Conservation (phyloP, 2,797 vertebrate genomes). For the Esox masquinongy region DNA sequence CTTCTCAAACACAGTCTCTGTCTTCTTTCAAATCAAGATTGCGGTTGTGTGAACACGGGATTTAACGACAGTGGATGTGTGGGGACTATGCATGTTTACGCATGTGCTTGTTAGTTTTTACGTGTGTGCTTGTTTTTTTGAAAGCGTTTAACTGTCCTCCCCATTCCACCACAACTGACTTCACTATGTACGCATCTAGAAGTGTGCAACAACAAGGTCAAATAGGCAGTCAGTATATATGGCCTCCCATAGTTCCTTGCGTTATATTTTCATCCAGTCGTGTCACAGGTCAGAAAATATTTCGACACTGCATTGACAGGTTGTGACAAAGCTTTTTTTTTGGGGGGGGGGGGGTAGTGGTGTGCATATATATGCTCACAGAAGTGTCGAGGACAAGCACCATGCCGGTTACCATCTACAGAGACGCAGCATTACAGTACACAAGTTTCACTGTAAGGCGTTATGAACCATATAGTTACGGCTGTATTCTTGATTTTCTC, state of each 20-base stretch:
- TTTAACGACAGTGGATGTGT: background rate
- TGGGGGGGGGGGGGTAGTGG: background rate
- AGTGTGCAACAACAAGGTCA: background rate
- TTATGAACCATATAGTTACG: background rate
- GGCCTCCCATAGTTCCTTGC: background rate
- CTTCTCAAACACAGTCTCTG: background rate
- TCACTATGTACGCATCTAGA: background rate
- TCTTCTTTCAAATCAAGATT: background rate
- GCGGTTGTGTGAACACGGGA: background rate
- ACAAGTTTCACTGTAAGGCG: background rate
- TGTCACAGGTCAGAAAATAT: background rate
- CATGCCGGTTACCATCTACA: background rate
- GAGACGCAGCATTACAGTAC: background rate
- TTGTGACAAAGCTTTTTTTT: background rate
- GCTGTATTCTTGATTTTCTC: background rate
- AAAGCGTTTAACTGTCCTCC: background rate
- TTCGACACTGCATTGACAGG: background rate
- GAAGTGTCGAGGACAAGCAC: too few relatives aligned
- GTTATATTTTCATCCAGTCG: background rate
- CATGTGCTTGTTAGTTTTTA: background rate
- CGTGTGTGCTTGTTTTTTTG: conserved; percentile 1
- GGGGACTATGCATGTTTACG: background rate
- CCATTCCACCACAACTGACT: background rate
- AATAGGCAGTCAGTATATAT: background rate
- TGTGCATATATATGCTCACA: background rate